Evolutionary conservation across 2,797 vertebrate species (phyloP), one percentile per base, ranked within the genome.

Genomic region (Anguilla marmorata): DNA sequence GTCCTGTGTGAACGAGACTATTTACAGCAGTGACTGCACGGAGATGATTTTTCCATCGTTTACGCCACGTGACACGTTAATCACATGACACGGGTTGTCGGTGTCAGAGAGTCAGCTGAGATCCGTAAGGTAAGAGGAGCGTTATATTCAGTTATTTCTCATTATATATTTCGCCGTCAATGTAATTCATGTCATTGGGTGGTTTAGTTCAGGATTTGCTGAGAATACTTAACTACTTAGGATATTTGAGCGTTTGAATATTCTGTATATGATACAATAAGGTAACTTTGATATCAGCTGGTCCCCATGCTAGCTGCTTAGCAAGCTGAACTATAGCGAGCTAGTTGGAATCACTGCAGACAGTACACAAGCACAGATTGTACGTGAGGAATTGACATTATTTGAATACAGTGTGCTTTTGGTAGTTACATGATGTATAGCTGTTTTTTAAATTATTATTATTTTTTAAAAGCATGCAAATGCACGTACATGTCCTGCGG

Each of bases 41-140:
- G 9, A 27, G 30, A 14, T 74, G 69, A 37, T 33, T 41, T 76
- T 41, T 0, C 74, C 74, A 19, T 14, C 37, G 14, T 37, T 12
- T 41, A 12, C 33, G 19, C 33, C 74, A 76, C 16, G 74, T 76
- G 74, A 76, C 33, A 19, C 14, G 33, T 3, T 76, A 76, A 76
- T 76, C 74, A 76, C 74, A 76, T 76, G 74, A 76, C 14, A 76
- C 12, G 30, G 37, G 74, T 41, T 41, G 30, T 19, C 33, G 19
- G 69, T 72, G 69, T 72, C 69, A 33, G 74, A 37, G 69, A 76
- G 74, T 76, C 74, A 76, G 74, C 74, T 76, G 74, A 76, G 74
- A 76, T 30, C 30, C 33, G 41, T 21, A 76, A 41, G 74, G 74
- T 76, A 76, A 76, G 74, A 37, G 12, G n/a, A 27, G 27, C 69